A percentile compares a stretch with the other conserved stretches of the same genome.
Evolutionary conservation across 2,888 invertebrate genomes (phyloP).

Genomic region (Diplolepis rosae): DNA sequence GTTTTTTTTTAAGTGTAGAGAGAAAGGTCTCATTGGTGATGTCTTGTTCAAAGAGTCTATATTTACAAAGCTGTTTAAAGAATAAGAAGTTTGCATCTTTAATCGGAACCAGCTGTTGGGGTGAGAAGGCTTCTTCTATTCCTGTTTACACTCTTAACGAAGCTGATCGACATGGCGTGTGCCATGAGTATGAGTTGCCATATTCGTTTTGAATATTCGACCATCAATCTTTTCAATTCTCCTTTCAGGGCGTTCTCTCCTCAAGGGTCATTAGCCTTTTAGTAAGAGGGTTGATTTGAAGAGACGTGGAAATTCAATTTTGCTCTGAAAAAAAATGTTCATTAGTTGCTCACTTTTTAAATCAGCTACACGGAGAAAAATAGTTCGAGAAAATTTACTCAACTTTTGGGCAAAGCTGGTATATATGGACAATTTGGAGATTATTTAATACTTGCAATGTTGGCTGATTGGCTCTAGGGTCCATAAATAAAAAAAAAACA

Average conservation of each 20-base stretch:
- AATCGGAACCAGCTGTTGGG: conserved; percentile 26
- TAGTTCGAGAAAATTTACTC: no score
- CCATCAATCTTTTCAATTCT: conserved; percentile 27
- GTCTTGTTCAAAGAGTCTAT: conserved; percentile 13
- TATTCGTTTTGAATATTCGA: conserved; percentile 24
- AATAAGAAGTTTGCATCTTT: conserved; percentile 21
- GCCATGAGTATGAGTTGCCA: conserved; percentile 21
- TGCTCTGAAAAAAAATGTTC: neutral
- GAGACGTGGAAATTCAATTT: conserved; percentile 16
- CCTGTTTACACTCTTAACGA: conserved; percentile 27
- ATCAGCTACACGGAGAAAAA: neutral
- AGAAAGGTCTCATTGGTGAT: neutral
- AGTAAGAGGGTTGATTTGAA: neutral
- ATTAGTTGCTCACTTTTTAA: neutral
- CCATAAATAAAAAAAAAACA: no score
- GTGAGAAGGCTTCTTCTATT: conserved; percentile 25
- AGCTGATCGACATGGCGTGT: conserved; percentile 32
- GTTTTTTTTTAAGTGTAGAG: neutral
- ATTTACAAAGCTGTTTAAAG: conserved; percentile 18
- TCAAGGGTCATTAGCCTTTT: conserved; percentile 10
- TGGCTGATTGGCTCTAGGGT: no score
- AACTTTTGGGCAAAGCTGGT: no score
- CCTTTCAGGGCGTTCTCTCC: conserved; percentile 16
- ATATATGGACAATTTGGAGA: no score
- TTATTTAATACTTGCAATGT: no score